A percentile compares a stretch with the other conserved stretches of the same genome.
Evolutionary conservation across 2,888 invertebrate species (phyloP).

Genomic region (Mellilla xanthometata): DNA sequence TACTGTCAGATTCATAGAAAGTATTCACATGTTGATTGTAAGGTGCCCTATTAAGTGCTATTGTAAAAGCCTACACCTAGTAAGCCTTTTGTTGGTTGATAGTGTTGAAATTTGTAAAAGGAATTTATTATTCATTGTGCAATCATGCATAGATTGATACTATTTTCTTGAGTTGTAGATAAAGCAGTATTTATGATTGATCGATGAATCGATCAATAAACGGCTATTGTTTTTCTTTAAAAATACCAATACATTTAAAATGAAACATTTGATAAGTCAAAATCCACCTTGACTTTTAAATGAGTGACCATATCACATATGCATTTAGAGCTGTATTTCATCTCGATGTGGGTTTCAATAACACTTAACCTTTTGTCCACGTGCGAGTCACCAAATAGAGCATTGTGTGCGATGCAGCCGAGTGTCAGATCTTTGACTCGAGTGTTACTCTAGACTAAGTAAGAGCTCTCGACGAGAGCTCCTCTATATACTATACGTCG

Average conservation of each 20-base stretch:
- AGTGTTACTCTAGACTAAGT: constrained; percentile 62
- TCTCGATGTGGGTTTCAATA: constrained; percentile 45
- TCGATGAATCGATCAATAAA: too few species aligned
- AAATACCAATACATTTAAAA: too few species aligned
- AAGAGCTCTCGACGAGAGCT: constrained; percentile 41
- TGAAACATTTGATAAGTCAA: too few species aligned
- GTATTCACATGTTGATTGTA: constrained; percentile 50
- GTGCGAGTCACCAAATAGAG: constrained; percentile 52
- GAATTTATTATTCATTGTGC: constrained; percentile 6
- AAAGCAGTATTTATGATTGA: too few species aligned
- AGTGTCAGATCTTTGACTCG: constrained; percentile 55
- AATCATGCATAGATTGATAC: background rate
- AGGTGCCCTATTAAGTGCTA: constrained; percentile 55
- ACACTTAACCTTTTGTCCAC: constrained; percentile 69
- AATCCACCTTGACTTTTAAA: constrained; percentile 2
- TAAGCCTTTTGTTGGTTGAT: constrained; percentile 39
- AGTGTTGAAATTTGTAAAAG: constrained; percentile 39
- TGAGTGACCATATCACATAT: constrained; percentile 14
- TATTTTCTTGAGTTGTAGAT: background rate
- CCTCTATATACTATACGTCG: constrained; percentile 10
- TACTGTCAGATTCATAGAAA: constrained; percentile 56
- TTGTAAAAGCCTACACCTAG: constrained; percentile 43
- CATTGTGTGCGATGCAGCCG: constrained; percentile 44
- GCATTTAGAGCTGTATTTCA: constrained; percentile 15
- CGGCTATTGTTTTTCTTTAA: too few species aligned